These are phyloP conservation scores for Carcina quercana DNA, from an alignment of 2,888 invertebrate species.

Conservation along the genomic window DNA sequence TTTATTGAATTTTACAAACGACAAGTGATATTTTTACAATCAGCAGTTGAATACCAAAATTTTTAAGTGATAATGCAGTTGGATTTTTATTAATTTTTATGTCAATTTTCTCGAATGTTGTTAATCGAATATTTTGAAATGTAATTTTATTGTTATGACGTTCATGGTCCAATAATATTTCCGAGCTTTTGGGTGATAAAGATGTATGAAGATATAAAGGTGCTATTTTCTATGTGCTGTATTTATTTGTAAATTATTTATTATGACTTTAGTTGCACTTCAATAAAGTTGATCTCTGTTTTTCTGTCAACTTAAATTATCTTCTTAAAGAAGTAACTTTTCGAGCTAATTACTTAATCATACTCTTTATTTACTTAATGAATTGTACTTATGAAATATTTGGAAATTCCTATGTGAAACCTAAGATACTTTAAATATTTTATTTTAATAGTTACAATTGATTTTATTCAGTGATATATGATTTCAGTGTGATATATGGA, in stretches of 20 bases:
- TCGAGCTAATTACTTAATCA: too few species aligned
- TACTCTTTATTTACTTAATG: constrained; percentile 8
- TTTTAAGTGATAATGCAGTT: constrained; percentile 9
- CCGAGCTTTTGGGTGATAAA: too few species aligned
- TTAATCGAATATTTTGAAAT: constrained; percentile 4
- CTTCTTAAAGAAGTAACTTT: too few species aligned
- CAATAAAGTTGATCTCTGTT: constrained; percentile 5
- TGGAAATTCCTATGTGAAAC: constrained; percentile 16
- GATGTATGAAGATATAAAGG: too few species aligned
- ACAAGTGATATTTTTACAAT: constrained; percentile 31
- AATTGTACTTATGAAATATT: constrained; percentile 7
- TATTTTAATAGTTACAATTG: constrained; percentile 24
- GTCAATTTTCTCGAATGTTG: constrained; percentile 15
- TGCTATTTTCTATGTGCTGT: constrained; percentile 42
- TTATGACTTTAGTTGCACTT: background rate
- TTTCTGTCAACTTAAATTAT: too few species aligned
- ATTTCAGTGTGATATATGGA: constrained; percentile 41
- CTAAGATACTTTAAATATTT: constrained; percentile 22
- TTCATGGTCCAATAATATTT: constrained; percentile 27
- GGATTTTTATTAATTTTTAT: constrained; percentile 6
- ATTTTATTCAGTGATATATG: constrained; percentile 32
- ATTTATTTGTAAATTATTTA: constrained; percentile 31
- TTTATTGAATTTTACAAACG: constrained; percentile 36
- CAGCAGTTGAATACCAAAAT: constrained; percentile 20
- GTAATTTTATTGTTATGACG: constrained; percentile 13